Evolutionary conservation across 2,888 invertebrate genomes (phyloP), one percentile per base, ranked within the genome.

Genomic region (Tenthredo livida): DNA sequence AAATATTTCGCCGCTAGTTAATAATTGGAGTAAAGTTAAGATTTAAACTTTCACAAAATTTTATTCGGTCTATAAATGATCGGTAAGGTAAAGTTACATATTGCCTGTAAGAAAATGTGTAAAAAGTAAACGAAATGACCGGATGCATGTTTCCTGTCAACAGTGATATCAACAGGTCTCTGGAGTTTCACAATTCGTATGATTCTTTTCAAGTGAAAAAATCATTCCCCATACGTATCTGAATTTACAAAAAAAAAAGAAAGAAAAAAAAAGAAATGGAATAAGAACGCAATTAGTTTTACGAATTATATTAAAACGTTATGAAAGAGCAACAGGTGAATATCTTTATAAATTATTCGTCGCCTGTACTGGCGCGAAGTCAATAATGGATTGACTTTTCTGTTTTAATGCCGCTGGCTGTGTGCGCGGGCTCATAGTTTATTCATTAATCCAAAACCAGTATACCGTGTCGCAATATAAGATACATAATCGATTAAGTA

Each of bases 391-490:
- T 77, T 50, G 54, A 77, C 33, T 33, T 77, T 54, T 33, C 15
- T 77, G 15, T 54, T 54, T 77, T 25, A 33, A 54, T 73, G 43
- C 73, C 73, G n/a, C 73, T 54, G 77, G 77, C 33, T 9, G 47
- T 37, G 29, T 29, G 33, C 17, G 77, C n/a, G n/a, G n/a, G 40
- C 77, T 77, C 77, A 50, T 54, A 29, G 33, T 77, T 77, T 61
- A 80, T 58, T 80, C 80, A 80, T 80, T 58, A n/a, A 58, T 61
- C 17, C 1, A 61, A 78, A 80, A 80, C 37, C 40, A 58, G 80
- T 61, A 40, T 25, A 80, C 21, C 58, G 61, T 61, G 80, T 80
- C 21, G 33, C 37, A 37, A n/a, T 37, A 40, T 10, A 50, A 50
- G 29, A 54, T 15, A 7, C 15, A n/a, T 77, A 7, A 2, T 21